Base-by-base conservation (phyloP, 1,140 invertebrate species). In the Ericerus pela region DNA sequence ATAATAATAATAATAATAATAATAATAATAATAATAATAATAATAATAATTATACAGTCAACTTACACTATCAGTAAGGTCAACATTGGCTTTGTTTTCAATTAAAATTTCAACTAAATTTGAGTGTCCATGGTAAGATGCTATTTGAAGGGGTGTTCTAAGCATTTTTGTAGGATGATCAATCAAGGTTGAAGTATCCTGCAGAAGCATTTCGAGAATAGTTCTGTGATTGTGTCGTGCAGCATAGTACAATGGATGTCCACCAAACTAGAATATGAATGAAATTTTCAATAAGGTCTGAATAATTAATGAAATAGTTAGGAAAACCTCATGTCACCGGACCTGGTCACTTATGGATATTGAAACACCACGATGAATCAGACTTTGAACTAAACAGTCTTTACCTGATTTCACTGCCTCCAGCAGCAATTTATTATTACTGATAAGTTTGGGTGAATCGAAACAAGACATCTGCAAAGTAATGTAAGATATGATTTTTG, bases 111-210 rank as follows among this genome's bases (percentile, higher is more conserved):
- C 75, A 8, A 86, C 83, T 63, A 92, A 84, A 38, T 78, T 73
- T 27, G 79, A 69, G 69, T 93, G 83, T 0, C 90, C 91, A 65
- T 89, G 86, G 66, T 85, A 85, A 3, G 84, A 79, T 28, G 90
- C 88, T 65, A 90, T 79, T 69, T 93, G 88, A 30, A 96, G 69
- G 37, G 91, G 85, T 24, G 92, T 94, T 63, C 88, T 76, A 66
- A 93, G 89, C 0, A 94, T 88, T 75, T 96, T 96, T 12, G 89
- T 95, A 61, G 85, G 77, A 2, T 86, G 81, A 74, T 96, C 90
- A 62, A 84, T 76, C 27, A 82, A 59, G 58, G 92, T 87, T 43
- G 90, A 90, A 30, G 87, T 85, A 59, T 81, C 73, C n/a, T n/a
- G n/a, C 24, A 94, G 70, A 31, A 96, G 72, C 57, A 89, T 78